These are phyloP conservation scores for Drosophila mimetica DNA, from an alignment of 2,888 invertebrate genomes.

Conservation along the genomic window DNA sequence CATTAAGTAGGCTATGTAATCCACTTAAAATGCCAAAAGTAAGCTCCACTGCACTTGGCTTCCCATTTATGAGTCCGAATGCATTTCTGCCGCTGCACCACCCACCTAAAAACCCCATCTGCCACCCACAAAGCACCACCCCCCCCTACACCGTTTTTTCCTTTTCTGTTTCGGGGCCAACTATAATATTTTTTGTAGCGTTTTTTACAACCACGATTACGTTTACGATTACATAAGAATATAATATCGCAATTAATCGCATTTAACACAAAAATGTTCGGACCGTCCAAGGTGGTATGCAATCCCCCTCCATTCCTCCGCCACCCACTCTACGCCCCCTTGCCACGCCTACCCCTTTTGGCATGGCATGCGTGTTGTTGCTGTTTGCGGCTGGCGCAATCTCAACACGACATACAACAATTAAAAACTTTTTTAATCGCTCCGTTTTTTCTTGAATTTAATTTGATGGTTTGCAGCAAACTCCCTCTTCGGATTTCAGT, in stretches of 20 bases:
- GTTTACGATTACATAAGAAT: constrained; percentile 81
- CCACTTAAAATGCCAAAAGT: constrained; percentile 1
- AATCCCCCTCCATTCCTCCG: constrained; percentile 5
- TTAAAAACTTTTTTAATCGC: constrained; percentile 73
- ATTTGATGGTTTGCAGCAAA: constrained; percentile 64
- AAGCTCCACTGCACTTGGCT: constrained; percentile 54
- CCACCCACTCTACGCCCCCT: background rate
- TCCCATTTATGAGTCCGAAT: constrained; percentile 4
- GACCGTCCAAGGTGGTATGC: constrained; percentile 62
- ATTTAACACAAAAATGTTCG: constrained; percentile 78
- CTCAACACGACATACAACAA: constrained; percentile 71
- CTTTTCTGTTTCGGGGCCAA: constrained; percentile 44
- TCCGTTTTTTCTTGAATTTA: constrained; percentile 74
- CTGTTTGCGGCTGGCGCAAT: constrained; percentile 54
- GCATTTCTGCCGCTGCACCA: constrained; percentile 4
- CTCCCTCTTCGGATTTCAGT: constrained; percentile 47
- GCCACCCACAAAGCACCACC: constrained; percentile 4
- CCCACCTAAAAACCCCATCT: background rate
- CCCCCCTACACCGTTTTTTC: background rate
- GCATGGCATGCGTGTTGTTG: constrained; percentile 62
- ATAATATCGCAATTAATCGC: constrained; percentile 81
- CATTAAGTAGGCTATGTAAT: background rate
- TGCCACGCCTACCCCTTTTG: background rate
- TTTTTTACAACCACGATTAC: constrained; percentile 73
- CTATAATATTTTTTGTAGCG: constrained; percentile 65